Evolutionary conservation across 1,140 invertebrate genomes (phyloP), one percentile per base, ranked within the genome.

Genomic region (Achatina immaculata): DNA sequence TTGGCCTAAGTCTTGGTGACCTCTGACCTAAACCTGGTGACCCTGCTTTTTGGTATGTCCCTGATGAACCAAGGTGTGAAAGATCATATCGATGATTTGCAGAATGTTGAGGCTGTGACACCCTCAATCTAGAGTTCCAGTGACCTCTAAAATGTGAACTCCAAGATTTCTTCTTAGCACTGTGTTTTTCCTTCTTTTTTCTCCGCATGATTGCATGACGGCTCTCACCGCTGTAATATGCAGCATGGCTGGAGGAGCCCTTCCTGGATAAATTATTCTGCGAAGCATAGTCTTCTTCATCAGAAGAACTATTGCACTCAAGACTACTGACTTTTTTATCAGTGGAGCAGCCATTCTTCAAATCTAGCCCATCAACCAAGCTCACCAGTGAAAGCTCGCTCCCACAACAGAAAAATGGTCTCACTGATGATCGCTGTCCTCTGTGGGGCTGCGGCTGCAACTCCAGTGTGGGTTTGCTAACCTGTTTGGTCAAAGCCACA

Each of bases 341-440:
- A 1, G 38, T 55, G 34, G 66, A 7, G 21, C 31, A 21, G 43
- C 34, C 24, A 58, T 76, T 74, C 36, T 75, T 82, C 34, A 83
- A 19, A 19, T 85, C 82, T 21, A 82, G 48, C 14, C 71, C 74
- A 71, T 86, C 85, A 11, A 83, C 83, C 34, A 86, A 72, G 65
- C 88, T 89, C 69, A 88, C 87, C 0, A 90, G 82, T 31, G 89
- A 90, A 0, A 90, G 42, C 77, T 90, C 88, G 78, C 88, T 89
- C 6, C 89, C 89, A 86, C 89, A 90, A 75, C 89, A 90, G 83
- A 90, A 88, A 75, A 90, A 90, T 69, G 89, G 89, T 55, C 89
- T 79, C 0, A 90, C 87, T 31, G 87, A 80, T 48, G 89, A 90
- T 2, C 88, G 82, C 68, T 88, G 87, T 36, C 86, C 68, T 58